Conservation (phyloP, 2,113 vertebrate species). For the Cettia cetti region DNA sequence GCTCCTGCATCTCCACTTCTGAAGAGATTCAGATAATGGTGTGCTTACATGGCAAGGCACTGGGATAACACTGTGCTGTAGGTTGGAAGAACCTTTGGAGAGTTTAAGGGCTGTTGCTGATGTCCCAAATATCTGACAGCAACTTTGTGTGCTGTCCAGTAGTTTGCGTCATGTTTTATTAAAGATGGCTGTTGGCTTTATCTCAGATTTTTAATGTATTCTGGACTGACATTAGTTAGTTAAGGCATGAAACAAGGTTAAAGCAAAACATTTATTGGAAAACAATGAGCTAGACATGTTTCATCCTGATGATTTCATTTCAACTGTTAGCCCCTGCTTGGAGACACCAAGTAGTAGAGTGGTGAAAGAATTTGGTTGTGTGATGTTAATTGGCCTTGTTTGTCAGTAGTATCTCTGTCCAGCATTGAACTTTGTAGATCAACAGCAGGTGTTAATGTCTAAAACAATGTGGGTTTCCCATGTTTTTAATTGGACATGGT, state of each 20-base stretch:
- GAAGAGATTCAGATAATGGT: neutral
- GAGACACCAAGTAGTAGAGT: neutral
- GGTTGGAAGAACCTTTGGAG: neutral
- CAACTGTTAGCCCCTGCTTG: neutral
- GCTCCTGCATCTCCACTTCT: neutral
- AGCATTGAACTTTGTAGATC: neutral
- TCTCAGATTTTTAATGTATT: neutral
- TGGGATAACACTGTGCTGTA: fast-evolving
- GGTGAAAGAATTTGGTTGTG: neutral
- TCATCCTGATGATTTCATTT: neutral
- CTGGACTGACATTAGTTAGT: neutral
- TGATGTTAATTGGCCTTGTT: neutral
- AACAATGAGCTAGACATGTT: neutral
- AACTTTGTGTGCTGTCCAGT: neutral
- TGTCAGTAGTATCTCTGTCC: neutral
- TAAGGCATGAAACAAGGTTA: neutral
- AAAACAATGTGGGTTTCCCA: neutral
- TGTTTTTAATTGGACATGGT: neutral
- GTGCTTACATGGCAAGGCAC: neutral
- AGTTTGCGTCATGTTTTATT: neutral
- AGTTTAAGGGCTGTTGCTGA: neutral
- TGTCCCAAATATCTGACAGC: neutral
- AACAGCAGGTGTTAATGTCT: neutral
- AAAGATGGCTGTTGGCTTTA: neutral
- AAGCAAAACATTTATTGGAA: neutral